These are phyloP conservation scores for Trichechus manatus DNA, from an alignment of 2,113 vertebrate genomes.

Conservation along the genomic window DNA sequence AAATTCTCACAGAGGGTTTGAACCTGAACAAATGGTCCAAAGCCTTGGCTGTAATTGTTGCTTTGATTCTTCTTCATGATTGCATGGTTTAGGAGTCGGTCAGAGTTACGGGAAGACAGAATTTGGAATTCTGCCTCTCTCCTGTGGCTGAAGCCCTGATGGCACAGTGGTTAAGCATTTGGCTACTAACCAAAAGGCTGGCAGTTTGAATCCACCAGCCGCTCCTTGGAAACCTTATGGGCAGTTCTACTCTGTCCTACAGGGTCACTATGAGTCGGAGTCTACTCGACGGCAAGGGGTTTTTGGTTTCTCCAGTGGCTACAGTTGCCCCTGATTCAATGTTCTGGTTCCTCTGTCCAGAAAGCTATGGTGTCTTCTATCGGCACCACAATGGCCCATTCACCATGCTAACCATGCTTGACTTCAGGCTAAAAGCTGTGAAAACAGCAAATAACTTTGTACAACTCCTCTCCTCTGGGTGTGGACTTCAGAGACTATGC, in stretches of 20 bases:
- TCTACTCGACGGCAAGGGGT: too few species aligned
- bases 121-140: background rate
- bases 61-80: background rate
- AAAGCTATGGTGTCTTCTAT: background rate
- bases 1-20: background rate
- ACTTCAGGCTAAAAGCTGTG: background rate
- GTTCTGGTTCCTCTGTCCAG: background rate
- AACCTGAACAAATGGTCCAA: background rate
- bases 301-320: background rate
- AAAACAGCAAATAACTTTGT: background rate
- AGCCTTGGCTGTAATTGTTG: background rate
- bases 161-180: too few species aligned
- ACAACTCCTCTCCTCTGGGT: background rate
- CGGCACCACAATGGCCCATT: background rate
- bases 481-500: background rate
- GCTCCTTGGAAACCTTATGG: too few species aligned
- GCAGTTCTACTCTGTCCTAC: too few species aligned
- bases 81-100: background rate
- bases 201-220: too few species aligned
- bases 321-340: background rate
- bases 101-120: background rate
- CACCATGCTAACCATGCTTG: background rate
- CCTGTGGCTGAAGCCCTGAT: too few species aligned
- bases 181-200: too few species aligned
- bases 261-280: too few species aligned